Percentiles rank a stretch among this genome's conserved stretches.
phyloP scores from a whole-genome alignment of 2,888 invertebrate genomes.

The Dryomyza anilis region DNA sequence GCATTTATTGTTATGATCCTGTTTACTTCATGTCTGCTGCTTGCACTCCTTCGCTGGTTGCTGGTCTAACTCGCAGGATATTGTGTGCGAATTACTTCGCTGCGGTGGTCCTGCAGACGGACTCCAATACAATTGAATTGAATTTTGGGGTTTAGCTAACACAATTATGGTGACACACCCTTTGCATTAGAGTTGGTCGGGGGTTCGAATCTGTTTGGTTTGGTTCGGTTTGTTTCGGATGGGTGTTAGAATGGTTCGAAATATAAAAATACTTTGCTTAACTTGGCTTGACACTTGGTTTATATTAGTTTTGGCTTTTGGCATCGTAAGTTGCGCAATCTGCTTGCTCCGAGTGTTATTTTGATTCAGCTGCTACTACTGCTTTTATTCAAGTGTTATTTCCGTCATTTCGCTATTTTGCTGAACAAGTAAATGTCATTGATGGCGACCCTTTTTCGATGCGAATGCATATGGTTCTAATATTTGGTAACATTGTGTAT shows the following conservation, averaged over 20 bases:
- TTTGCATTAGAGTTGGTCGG: too few species aligned
- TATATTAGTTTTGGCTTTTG: not conserved
- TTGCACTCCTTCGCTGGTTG: too few species aligned
- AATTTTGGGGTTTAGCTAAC: constrained; percentile 30
- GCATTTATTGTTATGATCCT: constrained; percentile 56
- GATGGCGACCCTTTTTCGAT: not conserved
- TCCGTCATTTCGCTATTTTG: not conserved
- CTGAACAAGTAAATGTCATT: not conserved
- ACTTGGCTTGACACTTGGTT: constrained; percentile 19
- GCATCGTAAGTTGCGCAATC: not conserved
- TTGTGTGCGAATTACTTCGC: constrained; percentile 55
- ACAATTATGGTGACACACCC: constrained; percentile 19
- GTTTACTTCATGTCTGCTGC: constrained; percentile 53
- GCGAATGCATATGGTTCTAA: constrained; percentile 15
- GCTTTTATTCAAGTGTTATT: not conserved
- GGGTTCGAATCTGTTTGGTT: not conserved
- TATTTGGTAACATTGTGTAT: constrained; percentile 11
- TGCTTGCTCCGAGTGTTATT: not conserved
- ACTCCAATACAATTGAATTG: constrained; percentile 2
- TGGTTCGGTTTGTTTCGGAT: not conserved
- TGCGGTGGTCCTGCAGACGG: constrained; percentile 32
- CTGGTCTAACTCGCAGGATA: constrained; percentile 26
- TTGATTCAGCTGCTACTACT: not conserved
- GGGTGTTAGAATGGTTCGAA: not conserved
- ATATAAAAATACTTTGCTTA: constrained; percentile 15